Evolutionary conservation across 2,888 invertebrate species (phyloP).

Genomic region (Melinaea menophilus): DNA sequence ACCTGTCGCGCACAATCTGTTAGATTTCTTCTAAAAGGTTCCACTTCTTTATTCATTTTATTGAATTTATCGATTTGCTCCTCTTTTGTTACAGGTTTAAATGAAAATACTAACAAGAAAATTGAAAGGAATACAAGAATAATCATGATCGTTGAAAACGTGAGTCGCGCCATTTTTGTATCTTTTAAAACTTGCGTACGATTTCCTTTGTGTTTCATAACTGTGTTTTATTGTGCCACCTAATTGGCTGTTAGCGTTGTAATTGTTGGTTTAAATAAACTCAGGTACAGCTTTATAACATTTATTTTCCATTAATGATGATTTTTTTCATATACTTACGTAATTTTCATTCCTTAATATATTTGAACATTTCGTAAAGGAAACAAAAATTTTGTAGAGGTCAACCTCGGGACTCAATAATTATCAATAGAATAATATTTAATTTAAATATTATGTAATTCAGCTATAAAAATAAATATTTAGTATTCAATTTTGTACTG

Average conservation of each 20-base stretch:
- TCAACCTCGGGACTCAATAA: too few relatives aligned
- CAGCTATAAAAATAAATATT: too few relatives aligned
- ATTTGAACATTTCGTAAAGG: too few relatives aligned
- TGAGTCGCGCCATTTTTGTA: constrained; percentile 14
- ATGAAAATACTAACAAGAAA: constrained; percentile 44
- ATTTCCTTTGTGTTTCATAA: constrained; percentile 8
- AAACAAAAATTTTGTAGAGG: too few relatives aligned
- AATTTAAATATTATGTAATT: too few relatives aligned
- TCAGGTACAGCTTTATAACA: constrained; percentile 4
- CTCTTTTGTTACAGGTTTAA: constrained; percentile 57
- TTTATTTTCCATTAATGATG: too few relatives aligned
- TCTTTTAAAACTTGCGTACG: not conserved
- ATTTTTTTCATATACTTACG: too few relatives aligned
- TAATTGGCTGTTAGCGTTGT: constrained; percentile 53
- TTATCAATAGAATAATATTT: too few relatives aligned
- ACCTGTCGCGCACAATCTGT: constrained; percentile 67
- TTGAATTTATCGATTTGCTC: constrained; percentile 55
- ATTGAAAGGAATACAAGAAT: constrained; percentile 21
- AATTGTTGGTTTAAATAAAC: not conserved
- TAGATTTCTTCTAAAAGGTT: constrained; percentile 65
- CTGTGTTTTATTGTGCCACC: not conserved
- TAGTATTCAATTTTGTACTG: too few relatives aligned
- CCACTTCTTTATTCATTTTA: constrained; percentile 55
- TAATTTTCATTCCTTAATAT: too few relatives aligned
- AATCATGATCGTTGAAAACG: constrained; percentile 17